phyloP scores from a whole-genome alignment of 2,797 vertebrate genomes.

The Anas bernieri region DNA sequence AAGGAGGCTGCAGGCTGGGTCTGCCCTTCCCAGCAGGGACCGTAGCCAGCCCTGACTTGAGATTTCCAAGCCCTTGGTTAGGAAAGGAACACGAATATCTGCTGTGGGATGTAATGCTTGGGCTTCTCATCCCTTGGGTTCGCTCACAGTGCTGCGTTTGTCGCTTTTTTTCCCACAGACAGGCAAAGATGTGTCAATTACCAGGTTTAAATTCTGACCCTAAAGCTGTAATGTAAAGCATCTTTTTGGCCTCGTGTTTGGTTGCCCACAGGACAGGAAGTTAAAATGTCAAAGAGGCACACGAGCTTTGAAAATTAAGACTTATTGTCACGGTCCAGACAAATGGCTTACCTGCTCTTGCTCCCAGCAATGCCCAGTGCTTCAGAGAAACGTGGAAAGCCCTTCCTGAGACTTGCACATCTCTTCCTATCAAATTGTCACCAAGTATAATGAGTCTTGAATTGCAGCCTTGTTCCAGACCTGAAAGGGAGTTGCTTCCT shows the following conservation, averaged over 20 bases:
- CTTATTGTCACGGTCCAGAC: rapidly evolving
- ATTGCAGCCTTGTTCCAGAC: neutral
- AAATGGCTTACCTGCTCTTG: neutral
- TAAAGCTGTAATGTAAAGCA: neutral
- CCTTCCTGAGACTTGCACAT: neutral
- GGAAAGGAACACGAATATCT: neutral
- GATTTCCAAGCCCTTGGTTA: neutral
- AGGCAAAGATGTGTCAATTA: neutral
- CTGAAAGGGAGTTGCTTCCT: neutral
- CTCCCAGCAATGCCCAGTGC: neutral
- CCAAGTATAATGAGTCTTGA: neutral
- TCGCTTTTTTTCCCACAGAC: neutral
- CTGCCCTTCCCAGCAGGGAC: neutral
- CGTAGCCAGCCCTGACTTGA: neutral
- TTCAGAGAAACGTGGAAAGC: neutral
- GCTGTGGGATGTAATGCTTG: neutral
- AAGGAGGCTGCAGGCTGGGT: neutral
- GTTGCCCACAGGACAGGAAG: neutral
- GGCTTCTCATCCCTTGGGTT: neutral
- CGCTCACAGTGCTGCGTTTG: neutral
- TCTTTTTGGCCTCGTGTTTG: neutral
- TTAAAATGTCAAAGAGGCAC: too few species aligned
- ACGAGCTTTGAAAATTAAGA: neutral
- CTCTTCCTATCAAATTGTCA: neutral
- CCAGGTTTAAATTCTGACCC: too few species aligned